Conservation (phyloP, 2,797 vertebrate genomes). For the Oryzias sinensis region DNA sequence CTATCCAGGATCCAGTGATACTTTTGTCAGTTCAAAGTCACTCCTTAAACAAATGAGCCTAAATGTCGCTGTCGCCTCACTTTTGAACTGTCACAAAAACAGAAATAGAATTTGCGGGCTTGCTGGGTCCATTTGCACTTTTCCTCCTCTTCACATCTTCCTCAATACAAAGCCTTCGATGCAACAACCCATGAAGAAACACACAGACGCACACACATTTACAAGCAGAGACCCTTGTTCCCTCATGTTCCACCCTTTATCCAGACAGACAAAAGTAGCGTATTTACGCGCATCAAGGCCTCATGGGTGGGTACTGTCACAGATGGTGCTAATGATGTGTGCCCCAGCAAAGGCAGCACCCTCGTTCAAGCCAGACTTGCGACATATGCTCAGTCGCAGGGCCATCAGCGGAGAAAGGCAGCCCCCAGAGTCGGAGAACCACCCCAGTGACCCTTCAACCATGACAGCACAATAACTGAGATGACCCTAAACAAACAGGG, state of each 20-base stretch:
- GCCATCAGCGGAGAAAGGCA: slow-evolving; percentile 58
- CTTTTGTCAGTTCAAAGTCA: slow-evolving; percentile 33
- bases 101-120: slow-evolving; percentile 15
- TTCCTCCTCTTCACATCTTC: not conserved
- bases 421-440: slow-evolving; percentile 64
- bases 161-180: slow-evolving; percentile 39
- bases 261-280: slow-evolving; percentile 41
- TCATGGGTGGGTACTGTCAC: slow-evolving; percentile 75
- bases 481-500: slow-evolving; percentile 66
- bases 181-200: slow-evolving; percentile 47
- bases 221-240: slow-evolving; percentile 19
- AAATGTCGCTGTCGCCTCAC: slow-evolving; percentile 12
- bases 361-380: slow-evolving; percentile 69
- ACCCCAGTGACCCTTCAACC: slow-evolving; percentile 53
- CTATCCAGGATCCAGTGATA: slow-evolving; percentile 60
- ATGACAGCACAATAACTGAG: slow-evolving; percentile 61
- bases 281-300: slow-evolving; percentile 57
- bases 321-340: slow-evolving; percentile 79
- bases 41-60: slow-evolving; percentile 19
- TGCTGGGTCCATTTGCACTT: slow-evolving; percentile 9
- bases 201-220: slow-evolving; percentile 18
- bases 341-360: slow-evolving; percentile 64
- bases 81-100: slow-evolving; percentile 32
- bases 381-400: slow-evolving; percentile 78
- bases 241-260: slow-evolving; percentile 31